Evolutionary conservation across 2,888 invertebrate species (phyloP).

Genomic region (Itoplectis maculator): DNA sequence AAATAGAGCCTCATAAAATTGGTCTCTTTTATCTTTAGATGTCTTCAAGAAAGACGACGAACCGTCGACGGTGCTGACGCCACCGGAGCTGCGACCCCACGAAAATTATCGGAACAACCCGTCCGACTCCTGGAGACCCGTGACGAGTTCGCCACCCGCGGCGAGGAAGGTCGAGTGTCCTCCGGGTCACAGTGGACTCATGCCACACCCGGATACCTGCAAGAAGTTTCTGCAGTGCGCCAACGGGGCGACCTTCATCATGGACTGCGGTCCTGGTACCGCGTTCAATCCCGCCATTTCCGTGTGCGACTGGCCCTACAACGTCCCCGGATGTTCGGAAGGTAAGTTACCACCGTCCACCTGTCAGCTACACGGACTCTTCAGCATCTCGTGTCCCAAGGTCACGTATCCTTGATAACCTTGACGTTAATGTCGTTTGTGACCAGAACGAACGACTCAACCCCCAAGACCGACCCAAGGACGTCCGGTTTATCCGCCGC

Average conservation of each 20-base stretch:
- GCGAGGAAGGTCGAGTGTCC: slow-evolving; percentile 73
- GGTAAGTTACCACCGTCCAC: slow-evolving; percentile 19
- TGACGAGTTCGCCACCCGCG: not conserved
- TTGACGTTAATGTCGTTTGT: not conserved
- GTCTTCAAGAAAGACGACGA: slow-evolving; percentile 33
- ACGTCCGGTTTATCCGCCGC: not conserved
- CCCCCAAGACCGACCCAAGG: slow-evolving; percentile 2
- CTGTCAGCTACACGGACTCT: too few species aligned
- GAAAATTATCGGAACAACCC: slow-evolving; percentile 23
- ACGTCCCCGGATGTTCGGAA: slow-evolving; percentile 79
- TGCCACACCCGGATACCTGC: slow-evolving; percentile 84
- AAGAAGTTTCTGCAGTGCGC: slow-evolving; percentile 84
- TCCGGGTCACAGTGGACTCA: slow-evolving; percentile 76
- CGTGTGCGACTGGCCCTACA: slow-evolving; percentile 84
- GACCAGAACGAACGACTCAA: slow-evolving; percentile 45
- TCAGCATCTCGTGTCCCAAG: too few species aligned
- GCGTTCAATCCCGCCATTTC: slow-evolving; percentile 82
- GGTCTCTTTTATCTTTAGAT: slow-evolving; percentile 50
- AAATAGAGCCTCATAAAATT: too few species aligned
- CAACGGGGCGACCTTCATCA: slow-evolving; percentile 80
- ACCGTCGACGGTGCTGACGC: slow-evolving; percentile 15
- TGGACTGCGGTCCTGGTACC: slow-evolving; percentile 84
- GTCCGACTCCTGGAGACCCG: slow-evolving; percentile 28
- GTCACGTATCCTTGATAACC: too few species aligned
- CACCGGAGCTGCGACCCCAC: slow-evolving; percentile 21